Evolutionary conservation across 2,888 invertebrate genomes (phyloP), one percentile per base, ranked within the genome.

Genomic region (Bimastos eiseni): DNA sequence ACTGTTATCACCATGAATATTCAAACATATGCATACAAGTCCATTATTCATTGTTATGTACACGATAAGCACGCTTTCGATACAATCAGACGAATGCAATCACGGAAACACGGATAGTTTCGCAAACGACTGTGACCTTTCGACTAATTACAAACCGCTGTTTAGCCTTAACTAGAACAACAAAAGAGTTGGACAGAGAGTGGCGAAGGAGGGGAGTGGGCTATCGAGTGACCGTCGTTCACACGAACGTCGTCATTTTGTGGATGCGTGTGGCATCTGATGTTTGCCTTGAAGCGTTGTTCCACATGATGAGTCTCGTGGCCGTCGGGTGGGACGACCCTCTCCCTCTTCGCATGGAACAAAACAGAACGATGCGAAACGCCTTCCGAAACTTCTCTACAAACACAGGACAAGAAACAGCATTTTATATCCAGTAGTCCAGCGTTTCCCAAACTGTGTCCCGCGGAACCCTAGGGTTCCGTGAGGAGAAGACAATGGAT

Each of bases 301-400:
- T 86, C 86, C 86, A 86, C 21, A 36, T 34, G 37, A 86, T 86
- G 21, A 86, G 34, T 84, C 84, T 11, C 4, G 21, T 11, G 19
- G 34, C 6, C 37, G 86, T 33, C 86, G 2, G 86, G 0, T 86
- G 86, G 0, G 86, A 86, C 4, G 13, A 86, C 4, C 21, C 19
- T 1, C 86, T 8, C 2, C 36, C 34, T 37, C 34, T 37, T 37
- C 21, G 21, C 15, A 83, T 38, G 15, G 88, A 89, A 37, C 88
- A 90, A 17, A 41, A 34, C 1, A 88, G 21, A 55, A 24, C 89
- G 36, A 49, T 89, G 34, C 70, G 37, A 88, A 70, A 90, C 70
- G 90, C 89, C 55, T 90, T 90, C 33, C 36, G 90, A 37, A 90
- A 90, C 83, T 90, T 90, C 24, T 90, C 90, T 90, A 86, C 86